Base-by-base conservation (phyloP, 2,888 invertebrate species). In the Imbricaverruca yamaguchii region DNA sequence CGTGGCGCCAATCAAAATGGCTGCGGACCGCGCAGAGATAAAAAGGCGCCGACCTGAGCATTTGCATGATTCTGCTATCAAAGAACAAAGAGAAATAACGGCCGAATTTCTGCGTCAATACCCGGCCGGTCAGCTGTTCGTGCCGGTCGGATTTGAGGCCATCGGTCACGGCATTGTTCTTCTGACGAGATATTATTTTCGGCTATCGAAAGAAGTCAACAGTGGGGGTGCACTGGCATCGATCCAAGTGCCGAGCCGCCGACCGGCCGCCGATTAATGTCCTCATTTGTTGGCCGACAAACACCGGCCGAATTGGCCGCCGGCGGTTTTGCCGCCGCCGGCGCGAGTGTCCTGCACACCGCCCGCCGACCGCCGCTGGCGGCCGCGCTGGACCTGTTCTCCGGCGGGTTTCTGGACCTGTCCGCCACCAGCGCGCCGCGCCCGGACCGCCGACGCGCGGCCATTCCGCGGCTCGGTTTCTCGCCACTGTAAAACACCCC, bases 191-290 rank as follows among this genome's bases (percentile, higher is more conserved):
- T 53, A 53, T 53, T 74, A 74, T 74, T 74, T 74, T 74, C 74
- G 74, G 74, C 74, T 13, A 74, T 74, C 74, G 39, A 74, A 74
- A 74, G 74, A 74, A 74, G 74, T 74, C 74, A 74, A 74, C 74
- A 74, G 74, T 25, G 74, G 74, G 53, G 74, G 53, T 53, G 74
- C 59, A 74, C 18, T 53, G 7, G 67, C 9, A 6, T 25, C 8
- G 25, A 25, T 10, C 67, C 4, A 25, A 11, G 25, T 25, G 13
- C 67, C 9, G 13, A 23, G 25, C 25, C 11, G 25, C 67, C n/a
- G 25, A 0, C 21, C 21, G 6, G 8, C 74, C 21, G 10, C 39
- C 53, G 12, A 74, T 74, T 74, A 74, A 25, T 53, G 74, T 18
- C 18, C 53, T 13, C 25, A 53, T 53, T 39, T 39, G 18, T 39